These are phyloP conservation scores for Stegodyphus mimosarum DNA, from an alignment of 1,140 invertebrate genomes.

Conservation along the genomic window DNA sequence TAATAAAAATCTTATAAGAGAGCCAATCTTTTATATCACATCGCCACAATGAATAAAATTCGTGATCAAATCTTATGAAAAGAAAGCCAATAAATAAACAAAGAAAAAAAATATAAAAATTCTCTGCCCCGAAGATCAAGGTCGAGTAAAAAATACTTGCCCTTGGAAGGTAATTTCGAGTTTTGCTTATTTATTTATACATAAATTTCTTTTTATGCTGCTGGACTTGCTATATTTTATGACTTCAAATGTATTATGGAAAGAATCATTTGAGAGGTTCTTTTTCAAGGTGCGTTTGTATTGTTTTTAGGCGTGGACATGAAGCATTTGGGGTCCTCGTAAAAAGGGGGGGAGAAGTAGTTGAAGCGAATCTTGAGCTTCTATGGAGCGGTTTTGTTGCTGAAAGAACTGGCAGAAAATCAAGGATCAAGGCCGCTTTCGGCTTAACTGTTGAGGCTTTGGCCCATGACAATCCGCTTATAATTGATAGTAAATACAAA, in stretches of 20 bases:
- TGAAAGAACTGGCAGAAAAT: too few species aligned
- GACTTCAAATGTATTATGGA: conserved; percentile 14
- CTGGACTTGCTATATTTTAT: conserved; percentile 36
- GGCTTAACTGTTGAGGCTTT: too few species aligned
- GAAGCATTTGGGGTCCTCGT: conserved; percentile 5
- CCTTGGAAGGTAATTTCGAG: conserved; percentile 48
- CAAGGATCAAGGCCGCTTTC: too few species aligned
- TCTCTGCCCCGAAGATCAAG: conserved; percentile 40
- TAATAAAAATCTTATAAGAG: neutral
- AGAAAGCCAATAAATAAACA: neutral
- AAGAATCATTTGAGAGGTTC: conserved; percentile 2
- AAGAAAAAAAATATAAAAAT: conserved; percentile 32
- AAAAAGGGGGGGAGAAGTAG: neutral
- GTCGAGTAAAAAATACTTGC: conserved; percentile 37
- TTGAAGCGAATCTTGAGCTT: neutral
- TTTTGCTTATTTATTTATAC: too few species aligned
- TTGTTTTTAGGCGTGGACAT: conserved; percentile 54
- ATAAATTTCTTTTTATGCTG: conserved; percentile 15
- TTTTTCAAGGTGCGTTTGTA: conserved; percentile 1
- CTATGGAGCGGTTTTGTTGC: too few species aligned
- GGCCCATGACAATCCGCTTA: too few species aligned
- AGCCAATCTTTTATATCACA: conserved; percentile 33
- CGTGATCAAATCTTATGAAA: conserved; percentile 45
- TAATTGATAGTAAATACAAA: too few species aligned
- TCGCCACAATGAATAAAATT: conserved; percentile 49